Conservation (phyloP, 2,113 vertebrate genomes). For the Danio rerio region GRCz12tu NC_133194.1:33292001-33292500, state of each 20-base stretch:
- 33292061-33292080: background rate
- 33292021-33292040: background rate
- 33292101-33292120: slow-evolving; percentile 38
- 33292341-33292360: slow-evolving; percentile 64
- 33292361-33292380: slow-evolving; percentile 45
- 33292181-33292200: slow-evolving; percentile 49
- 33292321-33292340: slow-evolving; percentile 57
- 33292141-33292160: background rate
- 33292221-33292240: slow-evolving; percentile 64
- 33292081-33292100: background rate
- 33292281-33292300: slow-evolving; percentile 64
- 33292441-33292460: slow-evolving; percentile 37
- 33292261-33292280: slow-evolving; percentile 70
- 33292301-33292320: slow-evolving; percentile 52
- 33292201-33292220: slow-evolving; percentile 32
- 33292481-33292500: slow-evolving; percentile 49
- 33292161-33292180: slow-evolving; percentile 46
- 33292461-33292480: slow-evolving; percentile 55
- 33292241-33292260: slow-evolving; percentile 58
- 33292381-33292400: background rate
- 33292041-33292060: background rate
- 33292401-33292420: slow-evolving; percentile 13
- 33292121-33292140: slow-evolving; percentile 9
- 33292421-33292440: slow-evolving; percentile 9
- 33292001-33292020: slow-evolving; percentile 20